Base-by-base conservation (phyloP, 2,888 invertebrate genomes). In the Acrobasis suavella region DNA sequence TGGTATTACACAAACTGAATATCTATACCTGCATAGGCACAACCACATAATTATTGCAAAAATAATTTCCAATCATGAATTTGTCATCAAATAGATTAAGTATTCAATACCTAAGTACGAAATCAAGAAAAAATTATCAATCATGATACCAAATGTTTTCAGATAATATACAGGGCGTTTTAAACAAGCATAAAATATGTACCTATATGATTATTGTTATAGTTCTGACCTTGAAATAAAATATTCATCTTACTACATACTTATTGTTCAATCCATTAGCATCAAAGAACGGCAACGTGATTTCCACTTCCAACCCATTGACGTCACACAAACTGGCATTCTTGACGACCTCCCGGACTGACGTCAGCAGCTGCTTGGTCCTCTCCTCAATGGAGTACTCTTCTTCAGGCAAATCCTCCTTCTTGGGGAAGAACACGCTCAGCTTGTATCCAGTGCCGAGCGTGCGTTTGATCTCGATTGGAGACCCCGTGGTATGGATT, bases 361-460 rank as follows among this genome's bases (percentile, higher is more conserved):
- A 71, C 0, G 83, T 78, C 54, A 92, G 77, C 50, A 93, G 70
- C n/a, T 75, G 78, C 71, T 93, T 91, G 15, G 85, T 76, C 54
- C 78, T 81, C 72, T 90, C 88, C 67, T 86, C 85, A 32, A 82
- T 71, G 42, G 72, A 71, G 5, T 66, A 73, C 50, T 77, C 76
- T 2, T 66, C 59, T 0, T 55, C 56, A 49, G 16, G 37, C 62
- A 52, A 62, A 17, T 63, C 63, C n/a, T 69, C 68, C 56, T 60
- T 71, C 70, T 65, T 55, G 1, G 89, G 85, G 72, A 87, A 94
- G 8, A 82, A 77, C 0, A 94, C 87, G 0, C 89, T 86, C 14
- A 94, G 76, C 68, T 88, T 90, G 80, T 94, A 94, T 0, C 94
- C 94, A 59, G 82, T 89, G 14, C 94, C 94, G 38, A 94, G 85